Conservation (phyloP, 1,140 invertebrate genomes). For the Lepidurus packardi region DNA sequence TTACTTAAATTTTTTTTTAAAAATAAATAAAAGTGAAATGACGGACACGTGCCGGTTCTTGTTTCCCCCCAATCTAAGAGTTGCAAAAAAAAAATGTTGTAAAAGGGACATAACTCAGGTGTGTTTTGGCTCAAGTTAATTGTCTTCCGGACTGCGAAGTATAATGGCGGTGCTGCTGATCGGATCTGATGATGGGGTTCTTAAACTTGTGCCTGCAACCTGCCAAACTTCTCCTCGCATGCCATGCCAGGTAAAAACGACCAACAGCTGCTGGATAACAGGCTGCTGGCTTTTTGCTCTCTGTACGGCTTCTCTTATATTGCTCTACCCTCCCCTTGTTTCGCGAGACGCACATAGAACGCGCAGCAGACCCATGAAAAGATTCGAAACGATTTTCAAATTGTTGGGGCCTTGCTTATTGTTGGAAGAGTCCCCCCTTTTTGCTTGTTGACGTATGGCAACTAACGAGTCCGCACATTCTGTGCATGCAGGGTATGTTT, state of each 20-base stretch:
- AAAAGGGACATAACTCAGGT: not conserved
- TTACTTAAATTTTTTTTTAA: not conserved
- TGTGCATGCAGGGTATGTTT: not conserved
- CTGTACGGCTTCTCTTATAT: conserved; percentile 5
- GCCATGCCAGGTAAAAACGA: conserved; percentile 13
- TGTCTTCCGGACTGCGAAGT: not conserved
- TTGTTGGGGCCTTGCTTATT: not conserved
- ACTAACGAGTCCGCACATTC: not conserved
- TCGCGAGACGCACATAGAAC: not conserved
- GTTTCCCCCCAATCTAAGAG: not conserved
- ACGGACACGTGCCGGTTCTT: not conserved
- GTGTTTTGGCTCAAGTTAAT: conserved; percentile 19
- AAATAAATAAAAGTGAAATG: not conserved
- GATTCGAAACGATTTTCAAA: conserved; percentile 15
- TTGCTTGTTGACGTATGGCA: not conserved
- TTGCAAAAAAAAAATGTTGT: not conserved
- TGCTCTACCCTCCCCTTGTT: not conserved
- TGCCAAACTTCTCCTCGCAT: conserved; percentile 13
- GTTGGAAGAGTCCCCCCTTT: not conserved
- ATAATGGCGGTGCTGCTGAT: conserved; percentile 14
- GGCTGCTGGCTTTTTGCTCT: conserved; percentile 13
- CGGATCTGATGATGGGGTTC: conserved; percentile 18
- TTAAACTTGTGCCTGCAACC: conserved; percentile 2
- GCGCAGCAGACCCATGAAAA: not conserved
- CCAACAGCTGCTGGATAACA: conserved; percentile 12